Evolutionary conservation across 2,797 vertebrate genomes (phyloP), one percentile per base, ranked within the genome.

Genomic region (Darevskia mixta): DNA sequence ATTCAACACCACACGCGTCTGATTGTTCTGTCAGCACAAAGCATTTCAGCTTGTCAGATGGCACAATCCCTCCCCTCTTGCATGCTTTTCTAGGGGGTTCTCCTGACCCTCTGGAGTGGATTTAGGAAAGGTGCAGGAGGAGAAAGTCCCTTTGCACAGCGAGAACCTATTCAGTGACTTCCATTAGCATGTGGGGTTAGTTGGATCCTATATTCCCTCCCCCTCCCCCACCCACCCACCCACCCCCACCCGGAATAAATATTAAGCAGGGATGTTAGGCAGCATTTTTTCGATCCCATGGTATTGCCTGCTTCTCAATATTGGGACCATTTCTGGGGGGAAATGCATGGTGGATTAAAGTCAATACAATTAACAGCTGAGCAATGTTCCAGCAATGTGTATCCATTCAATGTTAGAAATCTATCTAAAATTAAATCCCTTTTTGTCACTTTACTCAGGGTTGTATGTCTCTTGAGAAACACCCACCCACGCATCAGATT

Each of bases 211-310:
- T 55, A 55, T 49, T 13, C 11, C 3, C 10, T 10, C 2, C 45
- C 45, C 1, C 45, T 3, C 2, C 45, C 49, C n/a, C n/a, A n/a
- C n/a, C n/a, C n/a, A n/a, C n/a, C n/a, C n/a, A n/a, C n/a, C n/a
- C n/a, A n/a, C n/a, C 41, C 41, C 41, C 41, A 10, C 38, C 45
- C 0, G 0, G 18, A 38, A 41, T 5, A 86, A 3, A 10, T 72
- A 64, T 41, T 15, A 13, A 18, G 15, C 66, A 66, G 20, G 43
- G 1, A 0, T 0, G 1, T 17, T 32, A 78, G 1, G 1, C 0
- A 0, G 27, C 2, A 67, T 66, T 80, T 78, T 71, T 72, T 88
- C 55, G 73, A 49, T 58, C 66, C 58, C 61, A 23, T 55, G 25
- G 73, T 41, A 67, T 79, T 83, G 55, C 32, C 35, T 72, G 20